phyloP scores from a whole-genome alignment of 2,113 vertebrate genomes.

The Tachycineta bicolor region DNA sequence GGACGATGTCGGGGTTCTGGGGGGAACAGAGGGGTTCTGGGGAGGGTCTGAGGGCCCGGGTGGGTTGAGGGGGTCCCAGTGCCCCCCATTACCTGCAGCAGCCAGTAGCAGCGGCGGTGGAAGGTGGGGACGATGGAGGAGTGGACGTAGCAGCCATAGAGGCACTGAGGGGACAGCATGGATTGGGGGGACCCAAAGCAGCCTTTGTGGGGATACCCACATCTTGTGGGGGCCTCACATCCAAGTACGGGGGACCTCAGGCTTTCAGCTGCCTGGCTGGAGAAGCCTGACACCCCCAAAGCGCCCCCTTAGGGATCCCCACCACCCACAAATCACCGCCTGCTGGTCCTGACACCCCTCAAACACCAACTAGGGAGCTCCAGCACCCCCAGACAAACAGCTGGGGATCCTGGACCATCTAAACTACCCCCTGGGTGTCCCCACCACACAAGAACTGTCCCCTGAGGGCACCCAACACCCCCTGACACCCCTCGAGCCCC shows the following conservation, averaged over 20 bases:
- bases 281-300: not conserved
- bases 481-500: too few species aligned
- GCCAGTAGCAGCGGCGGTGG: conserved; percentile 4
- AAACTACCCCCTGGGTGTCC: not conserved
- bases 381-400: not conserved
- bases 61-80: not conserved
- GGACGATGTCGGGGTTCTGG: not conserved
- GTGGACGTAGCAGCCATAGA: not conserved
- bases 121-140: not conserved
- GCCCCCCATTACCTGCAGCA: not conserved
- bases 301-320: too few species aligned
- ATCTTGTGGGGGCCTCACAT: fast-evolving
- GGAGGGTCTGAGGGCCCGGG: fast-evolving
- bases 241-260: too few species aligned
- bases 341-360: not conserved
- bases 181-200: not conserved
- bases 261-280: not conserved
- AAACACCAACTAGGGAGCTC: not conserved
- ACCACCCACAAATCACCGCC: not conserved
- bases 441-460: not conserved
- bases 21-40: not conserved
- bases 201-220: too few species aligned
- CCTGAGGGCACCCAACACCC: not conserved
- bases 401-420: not conserved
- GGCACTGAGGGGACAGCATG: not conserved